A percentile compares a stretch with the other conserved stretches of the same genome.
Conservation (phyloP, 2,113 vertebrate species). For the Scatophagus argus region DNA sequence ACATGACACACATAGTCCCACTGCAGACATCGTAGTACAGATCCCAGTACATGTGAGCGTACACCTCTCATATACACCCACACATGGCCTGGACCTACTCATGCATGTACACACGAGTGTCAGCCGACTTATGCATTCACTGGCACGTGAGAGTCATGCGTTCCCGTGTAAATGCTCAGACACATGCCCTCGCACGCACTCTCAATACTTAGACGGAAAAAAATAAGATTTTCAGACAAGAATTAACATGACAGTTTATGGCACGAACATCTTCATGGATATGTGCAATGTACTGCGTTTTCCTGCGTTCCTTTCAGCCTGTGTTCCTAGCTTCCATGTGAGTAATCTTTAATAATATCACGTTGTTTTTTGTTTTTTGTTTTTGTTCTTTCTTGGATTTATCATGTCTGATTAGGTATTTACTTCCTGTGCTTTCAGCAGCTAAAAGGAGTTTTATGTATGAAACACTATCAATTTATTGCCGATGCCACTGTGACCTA, state of each 20-base stretch:
- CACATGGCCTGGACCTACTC: constrained; percentile 22
- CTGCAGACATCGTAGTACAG: background rate
- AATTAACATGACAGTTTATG: background rate
- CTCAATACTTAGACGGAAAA: constrained; percentile 6
- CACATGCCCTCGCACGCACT: background rate
- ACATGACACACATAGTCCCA: background rate
- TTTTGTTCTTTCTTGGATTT: too few species aligned
- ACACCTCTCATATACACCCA: background rate
- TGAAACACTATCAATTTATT: too few species aligned
- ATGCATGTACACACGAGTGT: constrained; percentile 58
- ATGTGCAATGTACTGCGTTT: background rate
- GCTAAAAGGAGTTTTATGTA: too few species aligned
- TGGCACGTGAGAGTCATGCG: constrained; percentile 31
- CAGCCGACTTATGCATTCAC: constrained; percentile 49
- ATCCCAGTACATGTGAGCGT: background rate
- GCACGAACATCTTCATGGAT: background rate
- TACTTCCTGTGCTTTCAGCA: too few species aligned
- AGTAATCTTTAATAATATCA: background rate
- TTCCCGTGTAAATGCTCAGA: constrained; percentile 12
- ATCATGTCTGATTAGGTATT: background rate
- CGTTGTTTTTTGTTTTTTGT: too few species aligned
- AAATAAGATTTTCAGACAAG: constrained; percentile 26
- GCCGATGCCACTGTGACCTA: too few species aligned
- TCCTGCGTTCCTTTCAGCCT: background rate
- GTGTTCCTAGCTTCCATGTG: background rate